phyloP scores from a whole-genome alignment of 2,113 vertebrate species.

The Pleuronectes platessa region DNA sequence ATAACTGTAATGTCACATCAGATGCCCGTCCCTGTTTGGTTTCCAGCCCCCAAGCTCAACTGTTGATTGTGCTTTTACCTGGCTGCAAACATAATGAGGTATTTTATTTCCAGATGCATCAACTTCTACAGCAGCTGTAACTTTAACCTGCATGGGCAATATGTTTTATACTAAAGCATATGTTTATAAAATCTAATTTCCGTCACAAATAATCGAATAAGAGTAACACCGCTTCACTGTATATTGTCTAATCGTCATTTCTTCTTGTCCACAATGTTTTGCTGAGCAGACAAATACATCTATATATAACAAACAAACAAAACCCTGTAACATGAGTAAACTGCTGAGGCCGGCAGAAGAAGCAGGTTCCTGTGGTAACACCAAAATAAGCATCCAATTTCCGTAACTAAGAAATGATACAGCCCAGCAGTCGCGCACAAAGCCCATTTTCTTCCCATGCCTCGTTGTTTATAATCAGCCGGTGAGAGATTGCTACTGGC shows the following conservation, averaged over 20 bases:
- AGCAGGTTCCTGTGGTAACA: conserved; percentile 39
- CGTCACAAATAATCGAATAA: not conserved
- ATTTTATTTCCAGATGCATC: not conserved
- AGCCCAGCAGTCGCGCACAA: conserved; percentile 63
- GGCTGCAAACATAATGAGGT: too few relatives aligned
- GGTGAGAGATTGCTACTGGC: conserved; percentile 15
- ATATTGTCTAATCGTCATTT: not conserved
- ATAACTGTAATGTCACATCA: too few relatives aligned
- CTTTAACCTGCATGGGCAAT: not conserved
- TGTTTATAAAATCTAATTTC: not conserved
- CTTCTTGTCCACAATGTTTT: conserved; percentile 21
- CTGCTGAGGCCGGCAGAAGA: conserved; percentile 10
- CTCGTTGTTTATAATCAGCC: conserved; percentile 42
- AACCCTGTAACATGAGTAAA: not conserved
- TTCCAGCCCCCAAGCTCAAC: too few relatives aligned
- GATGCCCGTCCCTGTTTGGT: too few relatives aligned
- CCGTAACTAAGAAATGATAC: conserved; percentile 63
- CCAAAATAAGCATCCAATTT: conserved; percentile 44
- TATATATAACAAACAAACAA: not conserved
- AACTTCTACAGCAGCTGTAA: too few relatives aligned
- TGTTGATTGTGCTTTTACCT: too few relatives aligned
- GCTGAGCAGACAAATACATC: not conserved
- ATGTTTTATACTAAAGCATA: not conserved
- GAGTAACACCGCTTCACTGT: not conserved
- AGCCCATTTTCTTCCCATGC: conserved; percentile 37